Evolutionary conservation across 1,140 invertebrate species (phyloP).

Genomic region (Saccostrea glomerata): DNA sequence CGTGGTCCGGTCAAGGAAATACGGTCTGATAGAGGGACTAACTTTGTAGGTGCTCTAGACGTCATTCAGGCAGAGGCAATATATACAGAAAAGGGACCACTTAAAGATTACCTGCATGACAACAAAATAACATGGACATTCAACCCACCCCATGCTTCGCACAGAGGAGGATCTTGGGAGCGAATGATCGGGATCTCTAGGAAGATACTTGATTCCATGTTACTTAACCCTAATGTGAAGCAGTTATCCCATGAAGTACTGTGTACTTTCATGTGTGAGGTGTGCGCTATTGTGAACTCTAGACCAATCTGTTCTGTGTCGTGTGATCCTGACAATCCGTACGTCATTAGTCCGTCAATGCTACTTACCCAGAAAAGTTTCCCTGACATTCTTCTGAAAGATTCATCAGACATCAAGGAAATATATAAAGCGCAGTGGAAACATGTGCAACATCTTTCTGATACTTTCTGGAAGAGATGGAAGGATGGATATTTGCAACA

Average conservation of each 20-base stretch:
- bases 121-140: slow-evolving; percentile 6
- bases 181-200: no score
- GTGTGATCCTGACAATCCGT: slow-evolving; percentile 29
- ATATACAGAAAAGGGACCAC: neutral
- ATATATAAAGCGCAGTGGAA: slow-evolving; percentile 53
- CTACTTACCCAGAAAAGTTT: slow-evolving; percentile 42
- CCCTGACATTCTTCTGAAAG: neutral
- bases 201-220: slow-evolving; percentile 55
- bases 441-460: slow-evolving; percentile 47
- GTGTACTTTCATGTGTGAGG: slow-evolving; percentile 59
- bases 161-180: no score
- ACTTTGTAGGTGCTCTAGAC: neutral
- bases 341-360: slow-evolving; percentile 11
- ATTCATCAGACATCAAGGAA: slow-evolving; percentile 23
- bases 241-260: slow-evolving; percentile 61
- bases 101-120: neutral
- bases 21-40: neutral
- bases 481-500: slow-evolving; percentile 26
- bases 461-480: slow-evolving; percentile 56
- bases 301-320: slow-evolving; percentile 30
- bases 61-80: neutral
- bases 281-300: slow-evolving; percentile 52
- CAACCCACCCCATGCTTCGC: no score
- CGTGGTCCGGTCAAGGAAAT: neutral
- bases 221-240: slow-evolving; percentile 39